Evolutionary conservation across 35 echinoderm and acorn worm species (phyloP).

Genomic region (Antedon bifida): DNA sequence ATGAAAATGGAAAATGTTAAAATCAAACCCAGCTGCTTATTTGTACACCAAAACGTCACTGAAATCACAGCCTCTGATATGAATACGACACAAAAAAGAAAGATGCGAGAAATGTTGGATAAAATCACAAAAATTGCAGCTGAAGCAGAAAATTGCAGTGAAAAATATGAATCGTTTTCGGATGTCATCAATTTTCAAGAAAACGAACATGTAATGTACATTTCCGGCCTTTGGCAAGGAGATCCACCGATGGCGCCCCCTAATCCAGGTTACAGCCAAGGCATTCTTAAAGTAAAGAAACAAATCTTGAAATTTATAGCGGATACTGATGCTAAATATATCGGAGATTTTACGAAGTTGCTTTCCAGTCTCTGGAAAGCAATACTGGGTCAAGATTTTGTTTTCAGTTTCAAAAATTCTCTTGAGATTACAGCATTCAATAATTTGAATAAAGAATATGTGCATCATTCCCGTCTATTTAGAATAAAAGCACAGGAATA

Average conservation of each 20-base stretch:
- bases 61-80: background rate
- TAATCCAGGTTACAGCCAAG: no score
- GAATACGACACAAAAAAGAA: no score
- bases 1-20: no score
- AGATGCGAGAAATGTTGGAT: no score
- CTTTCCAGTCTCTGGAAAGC: conserved; percentile 19
- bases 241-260: no score
- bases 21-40: background rate
- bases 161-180: conserved; percentile 19
- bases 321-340: conserved; percentile 12
- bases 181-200: conserved; percentile 29
- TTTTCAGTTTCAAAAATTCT: no score
- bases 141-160: conserved; percentile 1
- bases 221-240: conserved; percentile 22
- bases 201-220: conserved; percentile 15
- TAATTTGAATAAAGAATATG: background rate
- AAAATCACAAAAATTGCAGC: background rate
- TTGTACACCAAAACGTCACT: no score
- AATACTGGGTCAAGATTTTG: conserved; percentile 20
- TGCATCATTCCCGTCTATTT: background rate
- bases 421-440: background rate
- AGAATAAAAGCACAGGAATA: background rate
- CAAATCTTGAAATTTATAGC: background rate
- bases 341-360: background rate
- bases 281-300: no score